Evolutionary conservation across 2,797 vertebrate genomes (phyloP).

Genomic region (Myotis planiceps): DNA sequence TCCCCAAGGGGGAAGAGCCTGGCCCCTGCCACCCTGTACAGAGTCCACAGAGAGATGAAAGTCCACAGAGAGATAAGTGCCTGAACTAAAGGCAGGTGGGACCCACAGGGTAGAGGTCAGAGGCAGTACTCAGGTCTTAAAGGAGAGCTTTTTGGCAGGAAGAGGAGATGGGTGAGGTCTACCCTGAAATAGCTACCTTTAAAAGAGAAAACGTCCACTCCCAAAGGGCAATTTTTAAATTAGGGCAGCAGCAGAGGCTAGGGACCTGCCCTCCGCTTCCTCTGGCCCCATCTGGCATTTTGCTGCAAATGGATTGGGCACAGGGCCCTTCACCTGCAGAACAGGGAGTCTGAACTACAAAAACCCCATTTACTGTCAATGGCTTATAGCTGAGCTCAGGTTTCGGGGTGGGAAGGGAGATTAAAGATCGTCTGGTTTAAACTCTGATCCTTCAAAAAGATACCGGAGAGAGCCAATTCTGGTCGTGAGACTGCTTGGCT

Average conservation of each 20-base stretch:
- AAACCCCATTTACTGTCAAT: conserved; percentile 66
- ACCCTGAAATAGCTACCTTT: conserved; percentile 55
- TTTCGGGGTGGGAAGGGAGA: conserved; percentile 22
- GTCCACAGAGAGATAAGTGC: not conserved
- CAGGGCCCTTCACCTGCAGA: conserved; percentile 42
- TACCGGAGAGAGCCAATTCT: conserved; percentile 47
- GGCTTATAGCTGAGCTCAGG: conserved; percentile 55
- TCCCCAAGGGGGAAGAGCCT: not conserved
- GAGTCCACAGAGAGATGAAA: not conserved
- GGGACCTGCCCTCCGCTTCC: not conserved
- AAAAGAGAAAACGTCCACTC: conserved; percentile 62
- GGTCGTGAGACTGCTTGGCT: not conserved
- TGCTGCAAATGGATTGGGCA: conserved; percentile 31
- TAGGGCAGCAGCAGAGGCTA: conserved; percentile 45
- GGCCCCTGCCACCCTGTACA: not conserved
- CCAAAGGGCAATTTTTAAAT: conserved; percentile 60
- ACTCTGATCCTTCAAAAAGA: conserved; percentile 71
- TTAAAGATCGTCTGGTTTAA: conserved; percentile 67
- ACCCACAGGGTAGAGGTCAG: not conserved
- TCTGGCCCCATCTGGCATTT: conserved; percentile 39
- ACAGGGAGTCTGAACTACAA: conserved; percentile 53
- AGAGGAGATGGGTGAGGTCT: conserved; percentile 52
- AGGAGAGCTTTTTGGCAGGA: conserved; percentile 21
- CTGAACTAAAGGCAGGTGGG: not conserved
- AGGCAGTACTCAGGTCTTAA: not conserved